Percentiles rank a stretch among this genome's conserved stretches.
phyloP scores from a whole-genome alignment of 2,888 invertebrate genomes.

The Pandemis cinnamomeana region DNA sequence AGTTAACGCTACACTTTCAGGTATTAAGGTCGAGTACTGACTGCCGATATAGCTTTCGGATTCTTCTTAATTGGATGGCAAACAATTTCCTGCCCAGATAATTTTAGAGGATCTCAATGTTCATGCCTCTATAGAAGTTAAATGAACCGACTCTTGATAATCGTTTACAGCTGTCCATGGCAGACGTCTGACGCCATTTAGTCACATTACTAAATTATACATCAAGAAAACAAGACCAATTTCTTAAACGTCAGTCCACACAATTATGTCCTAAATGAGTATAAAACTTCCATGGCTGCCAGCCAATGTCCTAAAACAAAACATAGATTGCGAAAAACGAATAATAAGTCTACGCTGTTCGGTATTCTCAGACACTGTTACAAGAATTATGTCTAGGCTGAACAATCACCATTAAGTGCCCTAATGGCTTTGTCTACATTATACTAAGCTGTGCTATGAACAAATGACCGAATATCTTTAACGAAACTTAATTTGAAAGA shows the following conservation, averaged over 20 bases:
- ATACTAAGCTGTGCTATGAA: constrained; percentile 10
- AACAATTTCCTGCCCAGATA: too few species aligned
- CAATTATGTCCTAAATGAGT: constrained; percentile 21
- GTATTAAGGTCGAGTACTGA: not conserved
- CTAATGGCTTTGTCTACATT: constrained; percentile 24
- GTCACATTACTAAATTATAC: not conserved
- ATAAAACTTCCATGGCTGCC: constrained; percentile 32
- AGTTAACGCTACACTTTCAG: not conserved
- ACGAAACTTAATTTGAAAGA: not conserved
- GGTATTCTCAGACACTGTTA: constrained; percentile 3
- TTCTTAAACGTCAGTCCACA: constrained; percentile 9
- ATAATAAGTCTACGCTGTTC: constrained; percentile 17
- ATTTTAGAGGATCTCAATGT: too few species aligned
- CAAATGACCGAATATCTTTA: constrained; percentile 12
- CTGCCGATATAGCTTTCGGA: not conserved
- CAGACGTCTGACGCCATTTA: too few species aligned
- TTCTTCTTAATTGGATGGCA: not conserved
- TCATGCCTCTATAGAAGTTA: too few species aligned
- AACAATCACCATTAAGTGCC: constrained; percentile 11
- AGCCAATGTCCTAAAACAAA: constrained; percentile 23
- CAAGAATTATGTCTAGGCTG: constrained; percentile 13
- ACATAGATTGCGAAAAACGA: constrained; percentile 26
- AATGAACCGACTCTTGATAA: too few species aligned
- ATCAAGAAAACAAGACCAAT: not conserved
- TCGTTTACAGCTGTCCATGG: too few species aligned